Evolutionary conservation across 2,888 invertebrate species (phyloP), one percentile per base, ranked within the genome.

Genomic region (Mesorhabditis belari): DNA sequence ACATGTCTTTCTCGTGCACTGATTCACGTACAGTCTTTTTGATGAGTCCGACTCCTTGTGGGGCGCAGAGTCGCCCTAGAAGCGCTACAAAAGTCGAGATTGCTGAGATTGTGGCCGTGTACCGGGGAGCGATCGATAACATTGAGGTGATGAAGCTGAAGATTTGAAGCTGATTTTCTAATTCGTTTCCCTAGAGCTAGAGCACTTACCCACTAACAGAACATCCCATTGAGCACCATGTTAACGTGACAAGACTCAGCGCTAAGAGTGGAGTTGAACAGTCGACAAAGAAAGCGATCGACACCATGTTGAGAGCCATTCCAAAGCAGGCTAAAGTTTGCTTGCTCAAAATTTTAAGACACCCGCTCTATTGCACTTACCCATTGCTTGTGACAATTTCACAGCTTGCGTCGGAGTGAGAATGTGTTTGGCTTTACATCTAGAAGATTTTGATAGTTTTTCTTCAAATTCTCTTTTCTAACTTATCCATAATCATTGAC

Each of bases 71-170:
- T 28, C 69, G 61, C 23, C 71, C 73, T 44, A 73, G 58, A 65
- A 70, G 65, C 19, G 70, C 71, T 9, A 67, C 66, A 25, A 73
- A 69, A 9, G 69, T 67, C 9, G 74, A 71, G n/a, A 75, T 64
- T 23, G 75, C 72, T 3, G 70, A 69, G 49, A 75, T 62, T 19
- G 71, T 73, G 21, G 74, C 75, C 0, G 74, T 73, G 57, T 73
- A 75, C 5, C 66, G 65, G 2, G 76, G 76, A 9, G 75, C 76
- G 27, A 76, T 56, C 6, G 70, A 74, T 2, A 76, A 59, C 1
- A 69, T 60, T 0, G 71, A 66, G 2, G 75, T 75, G 64, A 70
- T 73, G 57, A 71, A 71, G n/a, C 76, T 74, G 9, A 64, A 28
- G 4, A 50, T 35, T 35, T 35, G 1, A n/a, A 35, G 17, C n/a